A percentile compares a stretch with the other conserved stretches of the same genome.
phyloP scores from a whole-genome alignment of 2,113 vertebrate genomes.

The Sigmodon hispidus region DNA sequence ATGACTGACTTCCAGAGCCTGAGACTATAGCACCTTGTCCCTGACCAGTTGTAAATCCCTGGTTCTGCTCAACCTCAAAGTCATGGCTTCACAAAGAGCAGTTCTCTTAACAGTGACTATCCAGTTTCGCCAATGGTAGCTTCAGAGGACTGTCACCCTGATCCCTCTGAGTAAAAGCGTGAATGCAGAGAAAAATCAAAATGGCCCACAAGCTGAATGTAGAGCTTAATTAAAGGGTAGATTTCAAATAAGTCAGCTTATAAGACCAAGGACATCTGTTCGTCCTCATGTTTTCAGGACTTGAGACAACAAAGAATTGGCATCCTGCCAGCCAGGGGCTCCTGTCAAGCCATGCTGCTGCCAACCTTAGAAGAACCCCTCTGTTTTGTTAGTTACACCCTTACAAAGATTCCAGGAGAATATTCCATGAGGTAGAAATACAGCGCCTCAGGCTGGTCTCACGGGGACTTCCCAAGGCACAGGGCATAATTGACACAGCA shows the following conservation, averaged over 20 bases:
- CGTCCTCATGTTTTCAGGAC: not conserved
- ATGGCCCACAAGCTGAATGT: not conserved
- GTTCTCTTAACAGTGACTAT: not conserved
- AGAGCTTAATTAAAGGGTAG: not conserved
- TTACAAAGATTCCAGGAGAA: not conserved
- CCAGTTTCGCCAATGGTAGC: constrained; percentile 3
- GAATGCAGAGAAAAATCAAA: not conserved
- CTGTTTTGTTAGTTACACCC: constrained; percentile 20
- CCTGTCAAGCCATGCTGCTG: not conserved
- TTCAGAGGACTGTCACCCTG: not conserved
- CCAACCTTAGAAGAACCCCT: not conserved
- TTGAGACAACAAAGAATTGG: not conserved
- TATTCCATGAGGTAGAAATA: constrained; percentile 79
- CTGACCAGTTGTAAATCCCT: not conserved
- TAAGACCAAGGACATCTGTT: constrained; percentile 18
- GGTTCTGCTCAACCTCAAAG: constrained; percentile 2
- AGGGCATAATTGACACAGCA: constrained; percentile 21
- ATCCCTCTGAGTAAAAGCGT: not conserved
- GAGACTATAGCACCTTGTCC: constrained; percentile 38
- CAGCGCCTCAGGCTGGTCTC: constrained; percentile 29
- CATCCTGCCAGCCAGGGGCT: not conserved
- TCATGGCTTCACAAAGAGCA: not conserved
- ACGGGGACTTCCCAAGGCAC: not conserved
- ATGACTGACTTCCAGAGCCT: constrained; percentile 7
- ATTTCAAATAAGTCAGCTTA: constrained; percentile 25